phyloP scores from a whole-genome alignment of 2,113 vertebrate genomes.

The Chaenogobius annularis region DNA sequence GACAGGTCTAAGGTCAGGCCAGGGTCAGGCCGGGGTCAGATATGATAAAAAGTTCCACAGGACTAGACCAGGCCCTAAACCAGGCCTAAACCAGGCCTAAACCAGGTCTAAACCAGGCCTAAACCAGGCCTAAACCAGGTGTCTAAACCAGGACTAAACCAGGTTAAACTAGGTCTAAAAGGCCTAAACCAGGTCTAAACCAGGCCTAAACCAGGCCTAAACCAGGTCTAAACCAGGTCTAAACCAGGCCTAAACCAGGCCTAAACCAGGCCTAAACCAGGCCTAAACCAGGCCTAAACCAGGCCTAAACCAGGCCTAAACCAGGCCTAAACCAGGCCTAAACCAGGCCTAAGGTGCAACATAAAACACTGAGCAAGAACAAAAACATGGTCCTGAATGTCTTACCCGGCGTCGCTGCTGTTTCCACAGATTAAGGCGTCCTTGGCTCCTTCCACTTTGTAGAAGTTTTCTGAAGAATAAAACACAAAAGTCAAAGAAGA shows the following conservation, averaged over 20 bases:
- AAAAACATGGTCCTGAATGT: no score
- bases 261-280: neutral
- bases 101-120: no score
- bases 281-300: neutral
- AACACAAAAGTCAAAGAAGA: neutral
- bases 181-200: neutral
- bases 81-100: no score
- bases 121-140: no score
- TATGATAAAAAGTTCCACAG: no score
- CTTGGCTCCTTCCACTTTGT: constrained; percentile 87
- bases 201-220: neutral
- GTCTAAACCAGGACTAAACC: no score
- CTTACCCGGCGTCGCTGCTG: constrained; percentile 93
- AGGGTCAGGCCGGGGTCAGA: neutral
- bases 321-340: neutral
- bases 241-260: neutral
- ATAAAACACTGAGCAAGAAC: no score
- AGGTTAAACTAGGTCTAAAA: no score
- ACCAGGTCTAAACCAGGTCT: neutral
- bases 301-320: neutral
- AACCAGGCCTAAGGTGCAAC: neutral
- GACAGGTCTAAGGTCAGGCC: neutral
- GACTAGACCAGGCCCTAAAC: no score
- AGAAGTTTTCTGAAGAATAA: constrained; percentile 83
- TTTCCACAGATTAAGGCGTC: constrained; percentile 93